phyloP scores from a whole-genome alignment of 2,888 invertebrate species.

The Lysandra bellargus region DNA sequence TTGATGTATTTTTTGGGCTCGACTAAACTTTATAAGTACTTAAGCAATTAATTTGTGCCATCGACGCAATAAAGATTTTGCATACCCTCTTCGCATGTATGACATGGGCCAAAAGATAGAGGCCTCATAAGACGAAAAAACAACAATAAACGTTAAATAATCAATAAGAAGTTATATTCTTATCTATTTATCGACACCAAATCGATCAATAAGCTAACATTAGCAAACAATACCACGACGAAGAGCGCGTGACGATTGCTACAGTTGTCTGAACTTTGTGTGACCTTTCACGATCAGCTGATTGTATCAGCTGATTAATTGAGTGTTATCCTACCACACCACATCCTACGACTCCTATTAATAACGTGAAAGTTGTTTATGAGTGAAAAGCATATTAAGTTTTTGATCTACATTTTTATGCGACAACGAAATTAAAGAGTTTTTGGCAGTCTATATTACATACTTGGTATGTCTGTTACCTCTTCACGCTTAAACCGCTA shows the following conservation, averaged over 20 bases:
- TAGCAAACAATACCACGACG: neutral
- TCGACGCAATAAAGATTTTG: no score
- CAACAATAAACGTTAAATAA: no score
- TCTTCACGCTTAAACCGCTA: no score
- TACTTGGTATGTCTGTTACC: no score
- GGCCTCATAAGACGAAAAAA: no score
- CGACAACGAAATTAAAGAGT: neutral
- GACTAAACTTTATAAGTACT: no score
- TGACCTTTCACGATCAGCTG: constrained; percentile 7
- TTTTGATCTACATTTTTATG: neutral
- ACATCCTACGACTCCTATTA: neutral
- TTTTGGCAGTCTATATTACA: neutral
- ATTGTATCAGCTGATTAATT: constrained; percentile 16
- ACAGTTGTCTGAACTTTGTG: neutral
- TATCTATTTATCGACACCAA: neutral
- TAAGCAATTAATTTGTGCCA: no score
- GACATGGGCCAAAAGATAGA: no score
- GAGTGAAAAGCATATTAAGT: neutral
- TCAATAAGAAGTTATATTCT: no score
- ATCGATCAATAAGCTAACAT: neutral
- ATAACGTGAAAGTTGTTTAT: neutral
- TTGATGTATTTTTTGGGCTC: no score
- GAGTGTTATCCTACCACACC: neutral
- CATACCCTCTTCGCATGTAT: no score
- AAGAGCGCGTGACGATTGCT: neutral